These are phyloP conservation scores for Ranitomeya imitator DNA, from an alignment of 2,113 vertebrate species.

Conservation along the genomic window DNA sequence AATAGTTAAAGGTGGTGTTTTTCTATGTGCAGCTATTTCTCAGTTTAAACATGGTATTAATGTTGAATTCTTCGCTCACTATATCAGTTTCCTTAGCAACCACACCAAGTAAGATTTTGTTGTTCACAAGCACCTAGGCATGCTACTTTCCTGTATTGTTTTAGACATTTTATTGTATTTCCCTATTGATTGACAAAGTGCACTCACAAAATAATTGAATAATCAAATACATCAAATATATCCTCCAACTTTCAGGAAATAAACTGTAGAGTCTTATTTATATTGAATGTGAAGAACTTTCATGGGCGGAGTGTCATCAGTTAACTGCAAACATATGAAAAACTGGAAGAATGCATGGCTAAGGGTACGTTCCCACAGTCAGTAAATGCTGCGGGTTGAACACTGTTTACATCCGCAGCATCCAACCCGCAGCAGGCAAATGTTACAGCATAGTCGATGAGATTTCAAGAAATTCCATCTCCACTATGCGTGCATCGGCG, in stretches of 20 bases:
- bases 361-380: too few relatives aligned
- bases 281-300: not conserved
- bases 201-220: slow-evolving; percentile 1
- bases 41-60: slow-evolving; percentile 23
- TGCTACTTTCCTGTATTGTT: slow-evolving; percentile 25
- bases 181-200: slow-evolving; percentile 4
- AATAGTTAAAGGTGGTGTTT: not conserved
- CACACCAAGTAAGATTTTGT: slow-evolving; percentile 16
- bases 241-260: not conserved
- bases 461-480: too few relatives aligned
- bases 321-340: too few relatives aligned
- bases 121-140: slow-evolving; percentile 26
- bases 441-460: too few relatives aligned
- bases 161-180: slow-evolving; percentile 10
- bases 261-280: not conserved
- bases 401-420: too few relatives aligned
- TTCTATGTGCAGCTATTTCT: slow-evolving; percentile 3
- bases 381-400: too few relatives aligned
- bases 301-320: too few relatives aligned
- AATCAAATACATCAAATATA: slow-evolving; percentile 9
- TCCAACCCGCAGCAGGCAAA: too few relatives aligned
- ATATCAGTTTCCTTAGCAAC: slow-evolving; percentile 49
- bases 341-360: too few relatives aligned
- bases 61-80: slow-evolving; percentile 17
- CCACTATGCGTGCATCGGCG: too few relatives aligned